phyloP scores from a whole-genome alignment of 92 coral and sea anemone genomes.

The Micromussa lordhowensis region DNA sequence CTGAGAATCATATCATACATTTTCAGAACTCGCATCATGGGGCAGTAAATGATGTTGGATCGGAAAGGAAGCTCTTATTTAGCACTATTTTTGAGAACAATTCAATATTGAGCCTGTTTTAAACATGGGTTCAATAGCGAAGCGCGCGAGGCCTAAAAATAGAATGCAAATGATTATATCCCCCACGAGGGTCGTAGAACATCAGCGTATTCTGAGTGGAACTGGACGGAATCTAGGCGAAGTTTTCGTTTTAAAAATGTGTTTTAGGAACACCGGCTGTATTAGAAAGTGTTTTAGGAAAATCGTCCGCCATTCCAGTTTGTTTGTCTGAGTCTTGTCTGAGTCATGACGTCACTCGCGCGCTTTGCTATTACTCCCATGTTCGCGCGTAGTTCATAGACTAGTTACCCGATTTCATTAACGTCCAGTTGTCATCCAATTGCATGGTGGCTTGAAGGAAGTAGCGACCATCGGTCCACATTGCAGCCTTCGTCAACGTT shows the following conservation, averaged over 20 bases:
- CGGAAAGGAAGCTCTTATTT: background rate
- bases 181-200: too few relatives aligned
- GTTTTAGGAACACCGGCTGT: too few relatives aligned
- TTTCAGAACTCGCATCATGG: background rate
- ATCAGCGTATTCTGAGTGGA: too few relatives aligned
- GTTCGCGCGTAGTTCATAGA: background rate
- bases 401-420: slow-evolving; percentile 64
- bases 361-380: background rate
- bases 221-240: too few relatives aligned
- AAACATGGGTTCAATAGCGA: too few relatives aligned
- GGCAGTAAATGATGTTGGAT: background rate
- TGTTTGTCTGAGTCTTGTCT: too few relatives aligned
- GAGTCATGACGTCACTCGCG: too few relatives aligned
- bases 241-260: too few relatives aligned
- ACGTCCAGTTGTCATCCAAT: slow-evolving; percentile 78
- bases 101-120: background rate
- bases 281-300: too few relatives aligned
- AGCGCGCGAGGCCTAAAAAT: too few relatives aligned
- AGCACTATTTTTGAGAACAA: background rate
- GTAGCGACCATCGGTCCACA: slow-evolving; percentile 92
- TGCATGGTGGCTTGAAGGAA: slow-evolving; percentile 79
- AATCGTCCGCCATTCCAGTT: too few relatives aligned
- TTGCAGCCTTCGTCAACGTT: slow-evolving; percentile 68
- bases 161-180: too few relatives aligned
- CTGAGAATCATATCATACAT: background rate